Evolutionary conservation across 2,113 vertebrate genomes (phyloP).

Genomic region (Hoplias malabaricus): DNA sequence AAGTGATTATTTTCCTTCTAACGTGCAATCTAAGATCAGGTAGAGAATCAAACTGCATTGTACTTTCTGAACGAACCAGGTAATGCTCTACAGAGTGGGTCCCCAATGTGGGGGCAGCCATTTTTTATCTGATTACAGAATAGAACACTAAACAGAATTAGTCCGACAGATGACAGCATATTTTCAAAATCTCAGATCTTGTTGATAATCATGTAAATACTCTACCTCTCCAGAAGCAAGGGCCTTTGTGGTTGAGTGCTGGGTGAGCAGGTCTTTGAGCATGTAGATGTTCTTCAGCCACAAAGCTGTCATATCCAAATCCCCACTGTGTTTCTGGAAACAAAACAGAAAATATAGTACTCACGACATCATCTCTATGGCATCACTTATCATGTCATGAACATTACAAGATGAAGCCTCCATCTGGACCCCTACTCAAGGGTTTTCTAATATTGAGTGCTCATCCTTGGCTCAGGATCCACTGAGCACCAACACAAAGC

Average conservation of each 20-base stretch:
- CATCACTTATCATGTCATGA: background rate
- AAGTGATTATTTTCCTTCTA: too few relatives aligned
- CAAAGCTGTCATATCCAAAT: slow-evolving; percentile 66
- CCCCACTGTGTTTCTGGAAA: slow-evolving; percentile 69
- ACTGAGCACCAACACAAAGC: background rate
- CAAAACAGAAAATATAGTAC: background rate
- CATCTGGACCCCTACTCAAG: background rate
- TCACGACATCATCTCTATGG: background rate
- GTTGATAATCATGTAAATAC: background rate
- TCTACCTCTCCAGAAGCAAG: background rate
- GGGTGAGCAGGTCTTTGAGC: slow-evolving; percentile 73
- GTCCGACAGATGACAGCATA: background rate
- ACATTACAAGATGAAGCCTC: background rate
- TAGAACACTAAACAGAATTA: background rate
- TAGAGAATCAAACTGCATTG: too few relatives aligned
- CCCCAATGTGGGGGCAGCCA: too few relatives aligned
- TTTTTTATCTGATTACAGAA: background rate
- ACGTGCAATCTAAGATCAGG: too few relatives aligned
- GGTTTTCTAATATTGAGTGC: background rate
- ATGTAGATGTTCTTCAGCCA: slow-evolving; percentile 76
- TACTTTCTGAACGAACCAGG: too few relatives aligned
- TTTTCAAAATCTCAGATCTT: background rate
- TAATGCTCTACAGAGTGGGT: too few relatives aligned
- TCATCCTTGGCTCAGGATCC: background rate
- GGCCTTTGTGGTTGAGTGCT: slow-evolving; percentile 68